Conservation (phyloP, 2,888 invertebrate species). For the Caenorhabditis wallacei region DNA sequence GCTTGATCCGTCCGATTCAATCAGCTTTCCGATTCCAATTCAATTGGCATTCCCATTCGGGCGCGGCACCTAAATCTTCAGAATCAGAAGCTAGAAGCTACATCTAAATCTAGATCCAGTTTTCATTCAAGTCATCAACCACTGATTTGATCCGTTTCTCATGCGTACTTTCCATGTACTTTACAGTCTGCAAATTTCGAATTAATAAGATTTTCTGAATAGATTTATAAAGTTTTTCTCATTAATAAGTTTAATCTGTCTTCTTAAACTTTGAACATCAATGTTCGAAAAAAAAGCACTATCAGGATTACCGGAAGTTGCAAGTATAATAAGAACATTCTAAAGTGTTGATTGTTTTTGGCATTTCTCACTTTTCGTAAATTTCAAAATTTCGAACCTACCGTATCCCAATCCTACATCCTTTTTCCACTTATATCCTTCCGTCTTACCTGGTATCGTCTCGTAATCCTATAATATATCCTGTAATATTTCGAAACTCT, state of each 20-base stretch:
- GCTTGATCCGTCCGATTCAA: constrained; percentile 10
- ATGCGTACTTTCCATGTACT: neutral
- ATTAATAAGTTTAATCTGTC: no score
- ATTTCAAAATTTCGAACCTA: no score
- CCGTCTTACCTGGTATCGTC: constrained; percentile 3
- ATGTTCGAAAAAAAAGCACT: no score
- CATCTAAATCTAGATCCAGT: constrained; percentile 17
- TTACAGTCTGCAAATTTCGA: no score
- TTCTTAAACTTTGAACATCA: no score
- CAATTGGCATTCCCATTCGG: constrained; percentile 30
- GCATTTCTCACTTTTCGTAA: no score
- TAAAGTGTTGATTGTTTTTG: no score
- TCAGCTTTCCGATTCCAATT: constrained; percentile 16
- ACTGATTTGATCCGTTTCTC: constrained; percentile 12
- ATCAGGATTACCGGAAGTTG: no score
- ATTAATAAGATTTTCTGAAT: no score
- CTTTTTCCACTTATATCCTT: neutral
- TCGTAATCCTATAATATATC: neutral
- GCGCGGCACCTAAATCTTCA: constrained; percentile 22
- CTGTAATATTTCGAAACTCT: constrained; percentile 33
- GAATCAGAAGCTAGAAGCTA: constrained; percentile 26
- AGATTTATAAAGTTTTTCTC: no score
- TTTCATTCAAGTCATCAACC: constrained; percentile 9
- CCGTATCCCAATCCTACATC: neutral
- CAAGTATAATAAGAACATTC: no score